Base-by-base conservation (phyloP, 2,113 vertebrate genomes). In the Saimiri boliviensis region DNA sequence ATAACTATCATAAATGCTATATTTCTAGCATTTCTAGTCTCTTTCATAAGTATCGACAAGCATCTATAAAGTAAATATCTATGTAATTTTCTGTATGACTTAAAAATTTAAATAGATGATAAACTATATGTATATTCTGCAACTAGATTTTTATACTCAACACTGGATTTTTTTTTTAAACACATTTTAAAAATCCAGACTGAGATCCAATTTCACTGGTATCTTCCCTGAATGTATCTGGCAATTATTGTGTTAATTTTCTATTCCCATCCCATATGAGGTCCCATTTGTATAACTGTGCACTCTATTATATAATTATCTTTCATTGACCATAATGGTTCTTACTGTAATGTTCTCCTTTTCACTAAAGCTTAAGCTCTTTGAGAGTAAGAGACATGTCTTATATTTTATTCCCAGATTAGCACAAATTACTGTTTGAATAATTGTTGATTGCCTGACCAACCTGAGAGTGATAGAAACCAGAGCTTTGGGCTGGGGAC, bases 131-230 rank as follows among this genome's bases (percentile, higher is more conserved):
- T 37, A 56, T 45, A 82, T 76, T 73, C 45, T 54, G 3, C 56
- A 82, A 86, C 35, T 42, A 73, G n/a, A 6, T 30, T 93, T 84
- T 93, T 63, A 19, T 5, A 49, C 20, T 74, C 42, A 90, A 74
- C n/a, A 77, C 1, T 79, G 32, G n/a, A 6, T 6, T 68, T 66
- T 90, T 68, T 68, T 35, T 76, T 42, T 42, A 42, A 40, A 32
- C n/a, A n/a, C 74, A 92, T 52, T 96, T 92, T 92, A 30, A 47
- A 89, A 92, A 89, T 76, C 37, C 45, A 66, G 4, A 11, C n/a
- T 85, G 37, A 80, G 45, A 56, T 71, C n/a, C 45, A 70, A 84
- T 49, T 71, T 83, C 23, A 52, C 77, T 10, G 47, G 42, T 20
- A 54, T 25, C 23, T 25, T 71, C 27, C 82, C 40, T 86, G 47